These are phyloP conservation scores for Phania funesta DNA, from an alignment of 2,888 invertebrate genomes.

Conservation along the genomic window DNA sequence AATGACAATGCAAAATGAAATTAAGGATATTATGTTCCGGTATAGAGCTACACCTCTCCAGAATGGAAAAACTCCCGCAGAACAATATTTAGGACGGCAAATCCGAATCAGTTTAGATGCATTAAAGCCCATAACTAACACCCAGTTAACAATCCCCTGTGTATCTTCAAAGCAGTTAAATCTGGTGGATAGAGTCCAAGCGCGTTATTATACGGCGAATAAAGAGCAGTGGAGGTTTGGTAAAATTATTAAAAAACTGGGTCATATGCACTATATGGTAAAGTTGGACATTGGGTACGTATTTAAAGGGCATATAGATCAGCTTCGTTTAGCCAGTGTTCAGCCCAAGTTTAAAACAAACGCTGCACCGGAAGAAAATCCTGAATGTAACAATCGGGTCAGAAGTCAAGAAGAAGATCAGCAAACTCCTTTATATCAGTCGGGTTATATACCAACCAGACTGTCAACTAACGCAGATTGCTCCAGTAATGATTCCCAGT, in stretches of 20 bases:
- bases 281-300: conserved; percentile 20
- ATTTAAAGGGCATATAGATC: background rate
- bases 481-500: no score
- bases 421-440: no score
- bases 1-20: background rate
- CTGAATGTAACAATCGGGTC: no score
- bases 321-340: background rate
- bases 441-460: no score
- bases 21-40: background rate
- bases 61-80: conserved; percentile 52
- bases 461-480: no score
- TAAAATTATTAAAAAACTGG: background rate
- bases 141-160: background rate
- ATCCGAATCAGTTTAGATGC: conserved; percentile 34
- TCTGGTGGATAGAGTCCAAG: conserved; percentile 35
- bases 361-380: background rate
- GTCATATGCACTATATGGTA: background rate
- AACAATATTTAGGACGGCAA: conserved; percentile 41
- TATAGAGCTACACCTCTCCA: conserved; percentile 46
- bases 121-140: conserved; percentile 6
- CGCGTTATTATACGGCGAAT: background rate
- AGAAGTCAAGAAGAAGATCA: no score
- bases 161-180: conserved; percentile 38
- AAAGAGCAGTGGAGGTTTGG: background rate
- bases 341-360: no score